A percentile compares a stretch with the other conserved stretches of the same genome.
phyloP scores from a whole-genome alignment of 1,140 invertebrate genomes.

The Cydia amplana region DNA sequence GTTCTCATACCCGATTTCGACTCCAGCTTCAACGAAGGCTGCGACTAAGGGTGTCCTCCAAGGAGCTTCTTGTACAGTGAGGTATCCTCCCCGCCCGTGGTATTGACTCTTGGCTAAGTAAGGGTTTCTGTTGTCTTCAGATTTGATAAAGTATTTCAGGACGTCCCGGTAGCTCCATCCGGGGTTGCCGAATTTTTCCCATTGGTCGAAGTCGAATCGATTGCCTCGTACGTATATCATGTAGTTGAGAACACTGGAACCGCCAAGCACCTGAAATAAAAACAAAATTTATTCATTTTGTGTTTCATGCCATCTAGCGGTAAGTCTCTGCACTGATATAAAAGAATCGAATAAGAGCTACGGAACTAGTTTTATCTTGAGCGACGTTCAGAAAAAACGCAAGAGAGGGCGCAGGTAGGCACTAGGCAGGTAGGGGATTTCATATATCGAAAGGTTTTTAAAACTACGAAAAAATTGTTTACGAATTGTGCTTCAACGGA shows the following conservation, averaged over 20 bases:
- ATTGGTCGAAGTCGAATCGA: constrained; percentile 92
- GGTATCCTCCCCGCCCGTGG: constrained; percentile 86
- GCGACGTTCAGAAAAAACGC: neutral
- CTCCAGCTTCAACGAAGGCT: constrained; percentile 91
- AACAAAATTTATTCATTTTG: constrained; percentile 3
- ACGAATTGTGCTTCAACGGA: too few species aligned
- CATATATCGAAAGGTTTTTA: neutral
- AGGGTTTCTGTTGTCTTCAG: constrained; percentile 92
- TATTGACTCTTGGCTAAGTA: constrained; percentile 86
- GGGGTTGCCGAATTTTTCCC: constrained; percentile 91
- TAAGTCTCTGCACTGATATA: neutral
- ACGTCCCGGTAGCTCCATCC: constrained; percentile 95
- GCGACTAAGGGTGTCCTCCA: constrained; percentile 90
- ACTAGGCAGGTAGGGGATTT: too few species aligned
- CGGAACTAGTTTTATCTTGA: neutral
- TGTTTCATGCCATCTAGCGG: constrained; percentile 18
- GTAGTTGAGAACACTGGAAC: constrained; percentile 95
- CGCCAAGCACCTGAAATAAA: constrained; percentile 85
- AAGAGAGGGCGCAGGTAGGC: neutral
- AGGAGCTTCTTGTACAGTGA: constrained; percentile 91
- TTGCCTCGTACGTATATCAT: constrained; percentile 96
- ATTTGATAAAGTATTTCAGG: constrained; percentile 93
- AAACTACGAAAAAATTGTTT: neutral
- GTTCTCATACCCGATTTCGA: constrained; percentile 92
- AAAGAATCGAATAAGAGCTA: neutral